Evolutionary conservation across 2,113 vertebrate species (phyloP), one percentile per base, ranked within the genome.

Genomic region (Hucho hucho): DNA sequence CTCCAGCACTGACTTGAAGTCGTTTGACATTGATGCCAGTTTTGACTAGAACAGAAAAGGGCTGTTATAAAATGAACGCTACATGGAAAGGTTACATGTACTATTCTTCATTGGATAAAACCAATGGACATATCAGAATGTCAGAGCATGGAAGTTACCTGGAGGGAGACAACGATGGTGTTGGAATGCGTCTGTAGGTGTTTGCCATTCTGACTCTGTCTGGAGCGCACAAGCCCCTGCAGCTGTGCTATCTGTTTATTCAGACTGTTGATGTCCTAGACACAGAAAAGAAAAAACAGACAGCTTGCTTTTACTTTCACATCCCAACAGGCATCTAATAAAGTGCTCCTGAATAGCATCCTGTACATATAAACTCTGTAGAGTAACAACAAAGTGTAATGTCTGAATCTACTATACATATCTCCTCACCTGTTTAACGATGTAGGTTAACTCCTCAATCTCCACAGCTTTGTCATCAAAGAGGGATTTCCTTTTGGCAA

Each of bases 241-340:
- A 95, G 90, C 64, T 95, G 93, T 1, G 94, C 94, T 0, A 95
- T 95, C 76, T 95, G 94, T 81, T 95, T 94, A 85, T 95, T 94
- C 70, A 95, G 89, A 65, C 92, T 94, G 85, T 90, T 93, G 76
- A 95, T 95, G 70, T 95, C 94, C 94, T 95, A 81, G 63, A 70
- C 1, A 22, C 64, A 47, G 18, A n/a, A 37, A 70, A 28, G 0
- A 14, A 66, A 66, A 74, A 1, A 26, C 9, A 64, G 18, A 61
- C 20, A 6, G 6, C 22, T 61, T n/a, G 58, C 58, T 16, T 61
- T 61, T 22, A n/a, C 47, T 18, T 20, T 22, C 3, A 61, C n/a
- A 61, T n/a, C 2, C 20, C 5, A 61, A 61, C 2, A 24, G 58
- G 2, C n/a, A 61, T 53, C 49, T 16, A 49, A 16, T 49, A 4